phyloP scores from a whole-genome alignment of 2,797 vertebrate species.

The Nannoperca australis region DNA sequence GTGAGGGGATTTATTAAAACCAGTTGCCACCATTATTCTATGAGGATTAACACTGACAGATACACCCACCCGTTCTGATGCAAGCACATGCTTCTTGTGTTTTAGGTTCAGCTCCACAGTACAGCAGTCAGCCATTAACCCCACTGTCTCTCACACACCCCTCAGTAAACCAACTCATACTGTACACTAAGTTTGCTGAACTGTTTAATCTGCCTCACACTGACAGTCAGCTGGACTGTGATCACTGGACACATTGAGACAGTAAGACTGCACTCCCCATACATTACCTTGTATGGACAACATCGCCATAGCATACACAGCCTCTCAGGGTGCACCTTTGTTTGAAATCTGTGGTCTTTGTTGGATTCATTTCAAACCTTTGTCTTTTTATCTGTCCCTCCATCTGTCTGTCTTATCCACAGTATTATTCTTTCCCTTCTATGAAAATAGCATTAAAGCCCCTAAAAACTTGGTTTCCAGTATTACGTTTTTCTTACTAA shows the following conservation, averaged over 20 bases:
- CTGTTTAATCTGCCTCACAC: not conserved
- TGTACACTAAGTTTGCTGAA: not conserved
- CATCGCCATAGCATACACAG: not conserved
- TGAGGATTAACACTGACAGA: constrained; percentile 26
- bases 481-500: not conserved
- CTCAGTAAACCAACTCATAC: not conserved
- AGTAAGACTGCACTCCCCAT: not conserved
- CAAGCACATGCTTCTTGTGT: constrained; percentile 1
- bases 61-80: not conserved
- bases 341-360: constrained; percentile 30
- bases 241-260: constrained; percentile 2
- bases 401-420: not conserved
- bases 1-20: constrained; percentile 1
- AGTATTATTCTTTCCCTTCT: not conserved
- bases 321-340: constrained; percentile 1
- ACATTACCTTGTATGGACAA: constrained; percentile 56
- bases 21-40: constrained; percentile 17
- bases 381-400: constrained; percentile 5
- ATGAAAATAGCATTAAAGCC: not conserved
- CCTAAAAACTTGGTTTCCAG: not conserved
- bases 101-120: constrained; percentile 7
- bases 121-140: not conserved
- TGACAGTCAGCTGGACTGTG: not conserved
- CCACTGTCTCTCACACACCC: constrained; percentile 2
- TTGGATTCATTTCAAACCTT: constrained; percentile 13